Conservation (phyloP, 2,113 vertebrate species). For the Callithrix jacchus region DNA sequence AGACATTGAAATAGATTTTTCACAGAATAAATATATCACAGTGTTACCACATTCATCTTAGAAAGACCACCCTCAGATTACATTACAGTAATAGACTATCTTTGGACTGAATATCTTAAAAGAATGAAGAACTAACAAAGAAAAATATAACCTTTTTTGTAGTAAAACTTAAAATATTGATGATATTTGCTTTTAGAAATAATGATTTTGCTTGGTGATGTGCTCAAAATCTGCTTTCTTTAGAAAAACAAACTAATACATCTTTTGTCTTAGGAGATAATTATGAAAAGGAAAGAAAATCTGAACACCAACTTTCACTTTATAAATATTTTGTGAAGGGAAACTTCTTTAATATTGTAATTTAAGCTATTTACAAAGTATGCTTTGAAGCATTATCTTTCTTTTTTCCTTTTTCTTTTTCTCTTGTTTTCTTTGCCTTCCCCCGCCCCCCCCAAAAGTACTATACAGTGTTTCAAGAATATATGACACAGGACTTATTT, state of each 20-base stretch:
- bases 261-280: background rate
- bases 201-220: background rate
- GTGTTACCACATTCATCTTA: conserved; percentile 78
- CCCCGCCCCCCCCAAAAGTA: background rate
- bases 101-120: conserved; percentile 70
- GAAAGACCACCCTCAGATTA: conserved; percentile 84
- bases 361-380: background rate
- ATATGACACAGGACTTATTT: conserved; percentile 17
- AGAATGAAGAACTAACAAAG: conserved; percentile 61
- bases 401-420: background rate
- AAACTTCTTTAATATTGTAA: background rate
- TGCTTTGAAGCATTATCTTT: background rate
- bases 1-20: conserved; percentile 80
- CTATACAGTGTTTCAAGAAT: background rate
- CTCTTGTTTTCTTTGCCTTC: background rate
- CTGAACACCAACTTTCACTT: background rate
- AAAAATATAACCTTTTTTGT: conserved; percentile 33
- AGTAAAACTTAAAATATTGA: background rate
- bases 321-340: background rate
- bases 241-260: background rate
- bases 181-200: conserved; percentile 6
- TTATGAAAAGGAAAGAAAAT: background rate
- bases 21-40: conserved; percentile 81
- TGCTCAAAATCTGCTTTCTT: background rate
- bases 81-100: conserved; percentile 74